Percentiles rank a stretch among this genome's conserved stretches.
Conservation (phyloP, 2,888 invertebrate genomes). For the Diplolepis rosae region DNA sequence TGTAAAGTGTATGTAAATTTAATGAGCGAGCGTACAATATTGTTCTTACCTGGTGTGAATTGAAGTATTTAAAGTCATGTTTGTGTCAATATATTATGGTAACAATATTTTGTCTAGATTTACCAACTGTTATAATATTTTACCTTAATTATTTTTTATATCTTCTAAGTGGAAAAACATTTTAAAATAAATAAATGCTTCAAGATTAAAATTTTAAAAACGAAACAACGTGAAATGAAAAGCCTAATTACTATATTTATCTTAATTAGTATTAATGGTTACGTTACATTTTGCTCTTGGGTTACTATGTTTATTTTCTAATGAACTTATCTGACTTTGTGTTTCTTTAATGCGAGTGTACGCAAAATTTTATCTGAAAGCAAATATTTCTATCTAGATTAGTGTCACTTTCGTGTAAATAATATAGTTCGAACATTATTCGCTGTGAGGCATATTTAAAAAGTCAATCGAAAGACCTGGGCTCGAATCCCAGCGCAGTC, state of each 20-base stretch:
- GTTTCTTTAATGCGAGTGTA: not conserved
- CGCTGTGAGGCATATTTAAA: too few species aligned
- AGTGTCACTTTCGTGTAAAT: too few species aligned
- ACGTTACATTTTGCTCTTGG: slow-evolving; percentile 10
- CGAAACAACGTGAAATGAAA: not conserved
- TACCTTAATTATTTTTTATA: too few species aligned
- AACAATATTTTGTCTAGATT: not conserved
- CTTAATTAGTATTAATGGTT: slow-evolving; percentile 10
- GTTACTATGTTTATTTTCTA: not conserved
- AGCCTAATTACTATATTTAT: not conserved
- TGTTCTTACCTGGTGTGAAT: not conserved
- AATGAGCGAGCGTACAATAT: not conserved
- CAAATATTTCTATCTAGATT: not conserved
- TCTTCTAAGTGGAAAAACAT: too few species aligned
- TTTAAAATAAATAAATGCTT: too few species aligned
- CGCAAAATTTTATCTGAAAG: not conserved
- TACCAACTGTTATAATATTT: too few species aligned
- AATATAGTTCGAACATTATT: too few species aligned
- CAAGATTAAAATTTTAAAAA: too few species aligned
- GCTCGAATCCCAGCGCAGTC: too few species aligned
- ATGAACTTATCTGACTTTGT: not conserved
- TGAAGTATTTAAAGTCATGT: not conserved
- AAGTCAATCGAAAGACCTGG: too few species aligned
- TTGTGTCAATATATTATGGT: too few species aligned
- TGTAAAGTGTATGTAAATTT: slow-evolving; percentile 14